A percentile compares a stretch with the other conserved stretches of the same genome.
phyloP scores from a whole-genome alignment of 2,888 invertebrate species.

The Epicampocera succincta region DNA sequence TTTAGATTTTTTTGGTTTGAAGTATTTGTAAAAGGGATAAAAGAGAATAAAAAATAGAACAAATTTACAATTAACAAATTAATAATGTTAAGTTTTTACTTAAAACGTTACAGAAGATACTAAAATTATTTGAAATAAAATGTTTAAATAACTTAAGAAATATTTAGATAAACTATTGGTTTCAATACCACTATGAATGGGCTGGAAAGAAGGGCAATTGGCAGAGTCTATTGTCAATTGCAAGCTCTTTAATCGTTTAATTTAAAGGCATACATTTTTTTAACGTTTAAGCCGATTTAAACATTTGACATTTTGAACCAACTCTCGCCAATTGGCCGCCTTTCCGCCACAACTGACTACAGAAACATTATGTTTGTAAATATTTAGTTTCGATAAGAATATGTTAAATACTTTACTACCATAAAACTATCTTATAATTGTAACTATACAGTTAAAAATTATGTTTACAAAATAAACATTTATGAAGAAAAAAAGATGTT shows the following conservation, averaged over 20 bases:
- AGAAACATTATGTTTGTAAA: slow-evolving; percentile 27
- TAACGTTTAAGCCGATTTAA: too few species aligned
- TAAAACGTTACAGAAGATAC: slow-evolving; percentile 24
- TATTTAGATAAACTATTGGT: too few species aligned
- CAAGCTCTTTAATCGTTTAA: too few species aligned
- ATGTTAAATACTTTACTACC: slow-evolving; percentile 30
- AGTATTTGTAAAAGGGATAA: slow-evolving; percentile 50
- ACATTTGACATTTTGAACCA: not conserved
- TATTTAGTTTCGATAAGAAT: slow-evolving; percentile 9
- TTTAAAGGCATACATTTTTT: too few species aligned
- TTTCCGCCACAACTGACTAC: slow-evolving; percentile 30
- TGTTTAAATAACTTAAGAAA: not conserved
- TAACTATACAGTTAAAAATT: slow-evolving; percentile 1
- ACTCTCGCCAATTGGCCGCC: slow-evolving; percentile 18
- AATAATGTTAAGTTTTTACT: slow-evolving; percentile 51
- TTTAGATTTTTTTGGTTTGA: slow-evolving; percentile 42
- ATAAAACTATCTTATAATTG: not conserved
- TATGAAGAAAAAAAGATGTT: slow-evolving; percentile 13
- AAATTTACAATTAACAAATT: slow-evolving; percentile 65
- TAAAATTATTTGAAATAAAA: slow-evolving; percentile 3
- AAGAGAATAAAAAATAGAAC: slow-evolving; percentile 61
- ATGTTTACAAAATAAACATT: slow-evolving; percentile 41
- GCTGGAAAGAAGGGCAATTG: not conserved
- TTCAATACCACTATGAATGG: not conserved
- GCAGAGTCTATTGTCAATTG: too few species aligned